Evolutionary conservation across 2,888 invertebrate genomes (phyloP).

Genomic region (Megastigmus dorsalis): DNA sequence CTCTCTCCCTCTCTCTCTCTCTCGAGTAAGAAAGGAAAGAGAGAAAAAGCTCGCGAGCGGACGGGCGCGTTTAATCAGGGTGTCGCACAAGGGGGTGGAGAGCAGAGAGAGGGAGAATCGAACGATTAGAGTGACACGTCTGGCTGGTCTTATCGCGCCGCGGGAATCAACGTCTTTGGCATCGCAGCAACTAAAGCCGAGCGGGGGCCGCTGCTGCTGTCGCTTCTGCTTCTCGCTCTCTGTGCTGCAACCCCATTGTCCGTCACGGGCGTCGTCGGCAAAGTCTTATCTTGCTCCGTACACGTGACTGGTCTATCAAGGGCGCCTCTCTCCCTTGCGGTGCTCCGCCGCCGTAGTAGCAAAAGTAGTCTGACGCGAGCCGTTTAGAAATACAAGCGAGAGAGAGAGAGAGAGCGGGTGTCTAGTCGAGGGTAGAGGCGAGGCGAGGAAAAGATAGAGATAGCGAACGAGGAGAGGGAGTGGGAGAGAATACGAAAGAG

Average conservation of each 20-base stretch:
- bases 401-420: too few relatives aligned
- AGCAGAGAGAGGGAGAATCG: constrained; percentile 8
- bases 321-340: too few relatives aligned
- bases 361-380: background rate
- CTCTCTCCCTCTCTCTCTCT: too few relatives aligned
- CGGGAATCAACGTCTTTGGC: constrained; percentile 33
- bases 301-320: constrained; percentile 51
- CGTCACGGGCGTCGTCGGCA: constrained; percentile 35
- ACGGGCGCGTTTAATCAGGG: constrained; percentile 14
- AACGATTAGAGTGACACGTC: constrained; percentile 51
- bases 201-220: too few relatives aligned
- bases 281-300: constrained; percentile 44
- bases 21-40: background rate
- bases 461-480: background rate
- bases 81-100: background rate
- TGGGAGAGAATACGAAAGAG: background rate
- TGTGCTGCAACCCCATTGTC: constrained; percentile 36
- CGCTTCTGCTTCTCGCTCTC: background rate
- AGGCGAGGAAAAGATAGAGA: constrained; percentile 7
- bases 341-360: background rate
- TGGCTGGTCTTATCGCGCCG: constrained; percentile 33
- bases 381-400: constrained; percentile 14
- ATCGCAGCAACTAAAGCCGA: too few relatives aligned
- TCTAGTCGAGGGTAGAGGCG: background rate
- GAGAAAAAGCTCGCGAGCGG: too few relatives aligned